These are phyloP conservation scores for Petromus typicus DNA, from an alignment of 2,113 vertebrate genomes.

Conservation along the genomic window DNA sequence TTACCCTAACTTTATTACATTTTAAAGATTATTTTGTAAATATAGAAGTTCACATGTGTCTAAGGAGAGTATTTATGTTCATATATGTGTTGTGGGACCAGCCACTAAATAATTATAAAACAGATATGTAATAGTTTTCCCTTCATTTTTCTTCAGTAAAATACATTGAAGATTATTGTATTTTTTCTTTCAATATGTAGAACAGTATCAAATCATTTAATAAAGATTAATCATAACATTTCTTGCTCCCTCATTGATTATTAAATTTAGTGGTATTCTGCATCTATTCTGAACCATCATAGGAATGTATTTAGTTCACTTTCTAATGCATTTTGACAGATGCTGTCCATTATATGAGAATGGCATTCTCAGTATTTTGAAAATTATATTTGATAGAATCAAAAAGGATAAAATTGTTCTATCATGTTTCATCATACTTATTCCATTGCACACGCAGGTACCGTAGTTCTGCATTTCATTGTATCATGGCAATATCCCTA, in stretches of 20 bases:
- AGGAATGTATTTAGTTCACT: not conserved
- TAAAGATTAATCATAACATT: not conserved
- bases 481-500: fast-evolving
- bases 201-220: not conserved
- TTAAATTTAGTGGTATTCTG: not conserved
- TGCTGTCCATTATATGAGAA: not conserved
- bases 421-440: not conserved
- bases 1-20: not conserved
- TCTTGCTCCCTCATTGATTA: not conserved
- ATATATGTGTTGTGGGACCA: not conserved
- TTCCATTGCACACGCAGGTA: too few species aligned
- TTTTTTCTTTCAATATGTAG: not conserved
- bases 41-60: fast-evolving
- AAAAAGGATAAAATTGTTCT: not conserved
- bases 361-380: not conserved
- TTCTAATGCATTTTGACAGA: not conserved
- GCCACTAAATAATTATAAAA: not conserved
- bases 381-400: not conserved
- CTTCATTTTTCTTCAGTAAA: not conserved
- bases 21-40: not conserved
- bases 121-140: not conserved
- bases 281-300: not conserved
- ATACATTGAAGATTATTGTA: not conserved
- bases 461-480: not conserved
- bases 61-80: too few species aligned